A percentile compares a stretch with the other conserved stretches of the same genome.
These are phyloP conservation scores for Pyxicephalus adspersus DNA, from an alignment of 2,113 vertebrate species.

Conservation along the genomic window DNA sequence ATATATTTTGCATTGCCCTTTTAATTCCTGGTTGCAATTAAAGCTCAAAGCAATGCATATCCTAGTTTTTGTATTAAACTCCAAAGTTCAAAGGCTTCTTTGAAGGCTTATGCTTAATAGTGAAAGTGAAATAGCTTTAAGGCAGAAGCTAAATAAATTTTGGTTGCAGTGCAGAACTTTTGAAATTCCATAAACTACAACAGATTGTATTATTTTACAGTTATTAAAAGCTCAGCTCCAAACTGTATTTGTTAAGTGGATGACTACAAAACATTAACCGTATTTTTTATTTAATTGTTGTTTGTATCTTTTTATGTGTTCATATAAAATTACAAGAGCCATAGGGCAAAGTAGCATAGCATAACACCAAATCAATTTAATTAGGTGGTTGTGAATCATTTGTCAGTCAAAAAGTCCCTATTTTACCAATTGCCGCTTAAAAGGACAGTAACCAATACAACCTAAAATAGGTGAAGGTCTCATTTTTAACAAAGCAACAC, in stretches of 20 bases:
- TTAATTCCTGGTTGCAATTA: slow-evolving; percentile 21
- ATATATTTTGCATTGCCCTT: slow-evolving; percentile 24
- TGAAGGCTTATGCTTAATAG: slow-evolving; percentile 1
- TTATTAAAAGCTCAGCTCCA: slow-evolving; percentile 14
- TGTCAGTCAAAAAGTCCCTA: too few species aligned
- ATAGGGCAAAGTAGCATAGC: slow-evolving; percentile 33
- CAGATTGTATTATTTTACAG: slow-evolving; percentile 24
- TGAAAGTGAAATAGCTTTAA: slow-evolving; percentile 16
- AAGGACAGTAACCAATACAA: too few species aligned
- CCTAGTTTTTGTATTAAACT: slow-evolving; percentile 16
- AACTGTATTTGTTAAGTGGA: background rate
- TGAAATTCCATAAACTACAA: background rate
- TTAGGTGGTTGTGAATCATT: too few species aligned
- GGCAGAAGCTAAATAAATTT: slow-evolving; percentile 5
- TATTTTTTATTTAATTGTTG: slow-evolving; percentile 18
- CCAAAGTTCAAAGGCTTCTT: slow-evolving; percentile 26
- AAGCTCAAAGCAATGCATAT: slow-evolving; percentile 15
- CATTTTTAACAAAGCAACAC: too few species aligned
- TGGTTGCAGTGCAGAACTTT: background rate
- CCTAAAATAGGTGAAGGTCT: too few species aligned
- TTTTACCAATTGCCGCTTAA: too few species aligned
- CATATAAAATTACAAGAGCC: slow-evolving; percentile 12
- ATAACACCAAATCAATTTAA: too few species aligned
- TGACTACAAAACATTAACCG: background rate
- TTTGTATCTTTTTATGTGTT: slow-evolving; percentile 11